Evolutionary conservation across 2,113 vertebrate species (phyloP).

Genomic region (Isurus oxyrinchus): DNA sequence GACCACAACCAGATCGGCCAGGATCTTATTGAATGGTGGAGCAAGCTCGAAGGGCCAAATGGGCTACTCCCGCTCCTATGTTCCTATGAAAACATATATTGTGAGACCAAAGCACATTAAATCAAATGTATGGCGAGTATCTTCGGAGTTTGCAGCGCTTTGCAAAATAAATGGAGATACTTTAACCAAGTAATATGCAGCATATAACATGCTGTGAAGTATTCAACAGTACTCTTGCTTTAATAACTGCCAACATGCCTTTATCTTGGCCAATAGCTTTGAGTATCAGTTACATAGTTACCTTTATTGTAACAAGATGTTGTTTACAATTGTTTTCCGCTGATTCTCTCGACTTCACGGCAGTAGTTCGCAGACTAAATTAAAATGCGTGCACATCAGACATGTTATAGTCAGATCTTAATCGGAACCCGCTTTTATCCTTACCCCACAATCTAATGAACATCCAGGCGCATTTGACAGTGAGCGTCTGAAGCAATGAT

Average conservation of each 20-base stretch:
- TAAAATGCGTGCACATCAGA: neutral
- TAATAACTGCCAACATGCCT: neutral
- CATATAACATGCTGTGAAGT: neutral
- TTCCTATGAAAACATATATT: neutral
- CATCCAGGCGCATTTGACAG: slow-evolving; percentile 6
- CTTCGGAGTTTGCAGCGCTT: neutral
- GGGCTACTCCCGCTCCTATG: too few relatives aligned
- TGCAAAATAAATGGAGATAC: neutral
- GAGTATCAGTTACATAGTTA: neutral
- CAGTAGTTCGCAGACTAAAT: slow-evolving; percentile 10
- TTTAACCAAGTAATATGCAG: neutral
- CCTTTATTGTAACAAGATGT: neutral
- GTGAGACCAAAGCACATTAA: neutral
- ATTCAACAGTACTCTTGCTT: neutral
- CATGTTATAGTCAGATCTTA: neutral
- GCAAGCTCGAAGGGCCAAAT: too few relatives aligned
- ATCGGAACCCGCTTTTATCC: neutral
- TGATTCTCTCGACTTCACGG: neutral
- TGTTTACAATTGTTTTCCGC: neutral
- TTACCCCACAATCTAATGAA: neutral
- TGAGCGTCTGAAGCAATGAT: slow-evolving; percentile 28
- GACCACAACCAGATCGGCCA: too few relatives aligned
- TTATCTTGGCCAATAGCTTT: neutral
- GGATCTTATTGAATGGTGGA: too few relatives aligned
- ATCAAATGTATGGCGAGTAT: neutral